Base-by-base conservation (phyloP, 2,113 vertebrate species). In the Bubo bubo region DNA sequence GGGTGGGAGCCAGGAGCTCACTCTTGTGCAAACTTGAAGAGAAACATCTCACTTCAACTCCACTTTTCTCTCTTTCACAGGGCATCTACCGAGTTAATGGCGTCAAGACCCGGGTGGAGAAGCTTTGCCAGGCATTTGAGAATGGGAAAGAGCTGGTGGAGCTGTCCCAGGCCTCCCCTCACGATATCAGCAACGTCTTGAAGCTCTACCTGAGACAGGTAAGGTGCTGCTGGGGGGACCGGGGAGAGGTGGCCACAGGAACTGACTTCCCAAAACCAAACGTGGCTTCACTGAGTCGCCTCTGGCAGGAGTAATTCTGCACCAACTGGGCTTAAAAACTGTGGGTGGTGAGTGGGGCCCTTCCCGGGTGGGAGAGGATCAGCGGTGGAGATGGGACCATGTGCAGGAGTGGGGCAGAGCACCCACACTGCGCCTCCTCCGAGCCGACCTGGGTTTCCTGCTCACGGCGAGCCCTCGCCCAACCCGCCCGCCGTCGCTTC, bases 141-240 rank as follows among this genome's bases (percentile, higher is more conserved):
- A 99, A 99, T 0, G 99, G 99, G 59, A 99, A 99, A 74, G 99
- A 99, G 92, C 98, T 99, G 95, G 99, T 99, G 73, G 99, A 99
- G 95, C 97, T 99, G 74, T 99, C 99, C 0, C 99, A 99, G 96
- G 99, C 99, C 55, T 99, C 98, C 0, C 99, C 99, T 0, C 99
- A 99, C 0, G 99, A 99, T 94, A 99, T 99, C 95, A 99, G 99
- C 98, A 99, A 99, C 0, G 99, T 99, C 58, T 97, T 99, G 93
- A 99, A 99, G 86, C 99, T 99, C 71, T 99, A 99, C 97, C 98
- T 99, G 97, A 98, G 99, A 60, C 99, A 99, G 99, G 99, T 99
- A 59, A 79, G 52, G 45, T 4, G 45, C 64, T 12, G 56, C 19
- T 1, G 1, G 9, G 28, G 26, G 15, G 35, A 19, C 30, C 24